These are phyloP conservation scores for Champsocephalus esox DNA, from an alignment of 2,797 vertebrate species.

Conservation along the genomic window DNA sequence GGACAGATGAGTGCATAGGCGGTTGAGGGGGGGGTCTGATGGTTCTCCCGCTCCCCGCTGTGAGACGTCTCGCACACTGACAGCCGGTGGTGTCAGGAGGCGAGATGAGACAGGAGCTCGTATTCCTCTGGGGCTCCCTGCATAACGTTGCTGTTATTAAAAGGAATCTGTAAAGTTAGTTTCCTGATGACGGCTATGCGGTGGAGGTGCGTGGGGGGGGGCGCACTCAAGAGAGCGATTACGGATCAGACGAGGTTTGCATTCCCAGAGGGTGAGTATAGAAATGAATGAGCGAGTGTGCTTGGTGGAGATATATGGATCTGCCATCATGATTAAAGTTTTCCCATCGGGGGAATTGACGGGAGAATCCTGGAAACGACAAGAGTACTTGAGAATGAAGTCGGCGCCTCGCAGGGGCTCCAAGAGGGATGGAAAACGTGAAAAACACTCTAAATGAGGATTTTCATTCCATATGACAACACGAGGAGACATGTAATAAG, in stretches of 20 bases:
- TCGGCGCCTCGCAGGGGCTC: conserved; percentile 12
- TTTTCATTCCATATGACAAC: conserved; percentile 71
- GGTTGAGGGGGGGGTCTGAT: conserved; percentile 68
- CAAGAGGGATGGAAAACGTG: conserved; percentile 51
- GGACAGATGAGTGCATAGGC: conserved; percentile 66
- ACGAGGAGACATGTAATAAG: conserved; percentile 55
- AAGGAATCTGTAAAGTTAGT: conserved; percentile 61
- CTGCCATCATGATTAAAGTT: conserved; percentile 68
- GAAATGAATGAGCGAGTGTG: conserved; percentile 30
- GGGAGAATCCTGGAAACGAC: conserved; percentile 23
- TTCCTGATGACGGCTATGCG: conserved; percentile 48
- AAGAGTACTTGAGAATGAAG: conserved; percentile 22
- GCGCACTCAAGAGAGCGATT: conserved; percentile 54
- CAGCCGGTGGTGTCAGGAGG: conserved; percentile 63
- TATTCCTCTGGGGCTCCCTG: conserved; percentile 51
- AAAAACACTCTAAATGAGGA: conserved; percentile 70
- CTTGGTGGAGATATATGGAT: conserved; percentile 48
- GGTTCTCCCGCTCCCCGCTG: conserved; percentile 39
- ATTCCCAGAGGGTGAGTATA: conserved; percentile 58
- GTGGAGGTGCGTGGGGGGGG: conserved; percentile 30
- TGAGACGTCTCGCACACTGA: conserved; percentile 67
- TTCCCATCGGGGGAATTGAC: conserved; percentile 56
- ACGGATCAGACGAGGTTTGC: conserved; percentile 55
- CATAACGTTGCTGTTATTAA: conserved; percentile 55
- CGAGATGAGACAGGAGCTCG: conserved; percentile 48